Base-by-base conservation (phyloP, 1,140 invertebrate genomes). In the Drosophila santomea region DNA sequence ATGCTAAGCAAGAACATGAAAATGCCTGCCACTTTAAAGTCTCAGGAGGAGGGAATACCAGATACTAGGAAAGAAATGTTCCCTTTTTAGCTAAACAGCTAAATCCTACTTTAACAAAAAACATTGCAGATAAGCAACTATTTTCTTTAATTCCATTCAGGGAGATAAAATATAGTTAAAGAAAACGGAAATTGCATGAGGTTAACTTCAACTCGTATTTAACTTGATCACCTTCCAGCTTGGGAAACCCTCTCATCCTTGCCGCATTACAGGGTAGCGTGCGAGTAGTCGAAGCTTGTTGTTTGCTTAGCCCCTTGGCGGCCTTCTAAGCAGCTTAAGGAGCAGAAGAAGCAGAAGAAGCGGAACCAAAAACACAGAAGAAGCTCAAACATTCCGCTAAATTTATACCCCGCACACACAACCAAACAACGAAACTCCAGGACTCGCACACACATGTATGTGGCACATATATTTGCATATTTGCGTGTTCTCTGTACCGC, bases 311-410 rank as follows among this genome's bases (percentile, higher is more conserved):
- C 83, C 71, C 71, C 73, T 41, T 52, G 74, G 80, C 64, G 74
- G 75, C 74, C 64, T 69, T 63, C 83, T 88, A 88, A 88, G 83
- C 83, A 79, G 83, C 83, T 86, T 86, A 83, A 88, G 79, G 71
- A 88, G 76, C 73, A 80, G 50, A 68, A 73, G 44, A 54, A 52
- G 54, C 44, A 80, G 45, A 68, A 73, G 44, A 54, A 52, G 54
- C 44, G 71, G 36, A 69, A 44, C 54, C 44, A 60, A 17, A 62
- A 47, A 72, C 62, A 68, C 35, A 64, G 43, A 72, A 59, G 45
- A 61, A 69, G 64, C 51, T 41, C 63, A 77, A 38, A 61, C 63
- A 77, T 76, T 75, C 54, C 47, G 47, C 52, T 47, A 75, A 76
- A 61, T 67, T 59, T 74, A 66, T 74, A 62, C 62, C 32, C 69